Evolutionary conservation across 1,140 invertebrate species (phyloP).

Genomic region (Drosophila grimshawi): DNA sequence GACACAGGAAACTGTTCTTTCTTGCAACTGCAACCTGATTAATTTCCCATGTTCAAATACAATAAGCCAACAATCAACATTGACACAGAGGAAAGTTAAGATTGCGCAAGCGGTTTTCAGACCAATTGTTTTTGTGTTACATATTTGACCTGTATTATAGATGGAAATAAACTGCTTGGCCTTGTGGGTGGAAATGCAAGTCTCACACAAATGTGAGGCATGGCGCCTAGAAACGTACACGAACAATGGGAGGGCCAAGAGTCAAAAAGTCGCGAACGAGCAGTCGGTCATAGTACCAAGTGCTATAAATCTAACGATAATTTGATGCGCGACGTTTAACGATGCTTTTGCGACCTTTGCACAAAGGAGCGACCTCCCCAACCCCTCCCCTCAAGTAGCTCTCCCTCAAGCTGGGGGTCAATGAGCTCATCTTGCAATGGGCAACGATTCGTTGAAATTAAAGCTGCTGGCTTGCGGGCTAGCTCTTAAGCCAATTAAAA

Average conservation of each 20-base stretch:
- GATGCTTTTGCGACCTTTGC: constrained; percentile 25
- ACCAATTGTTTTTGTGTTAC: no score
- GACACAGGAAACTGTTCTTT: no score
- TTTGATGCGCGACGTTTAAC: constrained; percentile 43
- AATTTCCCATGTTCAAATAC: no score
- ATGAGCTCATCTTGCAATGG: not conserved
- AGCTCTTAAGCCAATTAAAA: constrained; percentile 40
- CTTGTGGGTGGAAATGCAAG: not conserved
- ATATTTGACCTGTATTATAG: no score
- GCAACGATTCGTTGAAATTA: constrained; percentile 2
- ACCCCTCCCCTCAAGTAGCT: no score
- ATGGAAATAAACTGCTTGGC: no score
- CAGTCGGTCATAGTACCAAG: not conserved
- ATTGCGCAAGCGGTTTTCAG: no score
- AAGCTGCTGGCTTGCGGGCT: not conserved
- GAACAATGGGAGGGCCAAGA: not conserved
- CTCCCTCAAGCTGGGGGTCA: constrained; percentile 1
- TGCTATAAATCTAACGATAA: constrained; percentile 43
- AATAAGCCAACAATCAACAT: no score
- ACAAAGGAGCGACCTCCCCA: not conserved
- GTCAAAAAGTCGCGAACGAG: not conserved
- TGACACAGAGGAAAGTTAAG: no score
- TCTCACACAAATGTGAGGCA: constrained; percentile 14
- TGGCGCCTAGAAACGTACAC: constrained; percentile 5
- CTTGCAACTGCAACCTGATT: no score